Evolutionary conservation across 2,113 vertebrate genomes (phyloP).

Genomic region (Rattus rattus): DNA sequence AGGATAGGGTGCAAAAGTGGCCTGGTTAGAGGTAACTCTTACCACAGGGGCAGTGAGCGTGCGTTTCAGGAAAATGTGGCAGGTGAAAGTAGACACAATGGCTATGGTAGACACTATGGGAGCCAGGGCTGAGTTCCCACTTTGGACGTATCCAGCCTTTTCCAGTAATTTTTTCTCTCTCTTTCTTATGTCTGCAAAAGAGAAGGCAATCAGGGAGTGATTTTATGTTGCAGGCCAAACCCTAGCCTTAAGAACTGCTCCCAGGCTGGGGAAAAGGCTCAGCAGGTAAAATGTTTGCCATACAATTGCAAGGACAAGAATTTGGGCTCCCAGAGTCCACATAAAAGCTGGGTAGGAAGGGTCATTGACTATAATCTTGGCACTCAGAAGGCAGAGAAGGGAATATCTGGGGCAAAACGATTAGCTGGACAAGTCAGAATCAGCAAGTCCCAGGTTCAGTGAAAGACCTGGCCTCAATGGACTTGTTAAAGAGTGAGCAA

Average conservation of each 20-base stretch:
- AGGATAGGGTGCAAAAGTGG: not conserved
- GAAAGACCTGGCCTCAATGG: not conserved
- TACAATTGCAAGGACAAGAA: not conserved
- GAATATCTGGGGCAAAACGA: not conserved
- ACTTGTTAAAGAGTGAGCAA: not conserved
- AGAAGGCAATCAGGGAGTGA: not conserved
- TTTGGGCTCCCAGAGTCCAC: not conserved
- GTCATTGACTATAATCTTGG: not conserved
- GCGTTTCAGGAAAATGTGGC: slow-evolving; percentile 85
- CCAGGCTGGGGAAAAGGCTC: not conserved
- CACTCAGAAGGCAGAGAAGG: not conserved
- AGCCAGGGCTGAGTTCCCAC: slow-evolving; percentile 83
- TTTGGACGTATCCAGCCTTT: slow-evolving; percentile 87
- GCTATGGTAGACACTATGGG: slow-evolving; percentile 85
- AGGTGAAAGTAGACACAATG: slow-evolving; percentile 86
- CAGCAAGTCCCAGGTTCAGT: not conserved
- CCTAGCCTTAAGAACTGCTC: not conserved
- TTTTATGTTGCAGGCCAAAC: not conserved
- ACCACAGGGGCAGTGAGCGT: slow-evolving; percentile 85
- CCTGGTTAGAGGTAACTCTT: slow-evolving; percentile 64
- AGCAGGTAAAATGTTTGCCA: not conserved
- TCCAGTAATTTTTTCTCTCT: slow-evolving; percentile 84
- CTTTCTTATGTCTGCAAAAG: slow-evolving; percentile 85
- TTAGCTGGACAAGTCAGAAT: not conserved
- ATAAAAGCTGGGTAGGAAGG: not conserved